Conservation (phyloP, 2,797 vertebrate genomes). For the Sciurus carolinensis region DNA sequence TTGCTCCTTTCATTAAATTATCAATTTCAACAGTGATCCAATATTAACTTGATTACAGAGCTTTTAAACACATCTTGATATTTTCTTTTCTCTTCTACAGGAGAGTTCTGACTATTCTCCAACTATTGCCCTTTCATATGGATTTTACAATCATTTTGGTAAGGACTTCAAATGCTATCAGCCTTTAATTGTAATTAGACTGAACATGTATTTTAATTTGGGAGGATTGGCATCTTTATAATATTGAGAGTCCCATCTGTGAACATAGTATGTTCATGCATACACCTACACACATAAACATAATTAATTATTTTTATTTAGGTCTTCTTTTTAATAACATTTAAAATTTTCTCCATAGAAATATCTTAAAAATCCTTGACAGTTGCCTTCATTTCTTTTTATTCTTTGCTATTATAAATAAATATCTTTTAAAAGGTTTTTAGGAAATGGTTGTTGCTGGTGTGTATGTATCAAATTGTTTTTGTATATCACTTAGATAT, state of each 20-base stretch:
- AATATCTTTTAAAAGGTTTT: not conserved
- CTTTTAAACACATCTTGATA: conserved; percentile 2
- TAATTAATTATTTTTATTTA: not conserved
- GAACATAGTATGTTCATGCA: not conserved
- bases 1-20: not conserved
- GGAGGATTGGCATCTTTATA: not conserved
- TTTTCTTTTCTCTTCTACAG: conserved; percentile 27
- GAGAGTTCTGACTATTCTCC: not conserved
- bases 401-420: not conserved
- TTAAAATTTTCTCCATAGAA: not conserved
- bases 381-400: not conserved
- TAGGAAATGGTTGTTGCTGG: not conserved
- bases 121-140: not conserved
- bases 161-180: not conserved
- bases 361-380: not conserved
- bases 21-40: not conserved
- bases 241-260: not conserved
- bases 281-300: not conserved
- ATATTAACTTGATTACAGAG: not conserved
- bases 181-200: not conserved
- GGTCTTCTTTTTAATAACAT: not conserved
- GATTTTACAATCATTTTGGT: conserved; percentile 31
- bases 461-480: not conserved
- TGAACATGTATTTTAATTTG: conserved; percentile 23
- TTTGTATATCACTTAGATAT: not conserved